A percentile compares a stretch with the other conserved stretches of the same genome.
These are phyloP conservation scores for Elysia crispata DNA, from an alignment of 2,888 invertebrate genomes.

Conservation along the genomic window DNA sequence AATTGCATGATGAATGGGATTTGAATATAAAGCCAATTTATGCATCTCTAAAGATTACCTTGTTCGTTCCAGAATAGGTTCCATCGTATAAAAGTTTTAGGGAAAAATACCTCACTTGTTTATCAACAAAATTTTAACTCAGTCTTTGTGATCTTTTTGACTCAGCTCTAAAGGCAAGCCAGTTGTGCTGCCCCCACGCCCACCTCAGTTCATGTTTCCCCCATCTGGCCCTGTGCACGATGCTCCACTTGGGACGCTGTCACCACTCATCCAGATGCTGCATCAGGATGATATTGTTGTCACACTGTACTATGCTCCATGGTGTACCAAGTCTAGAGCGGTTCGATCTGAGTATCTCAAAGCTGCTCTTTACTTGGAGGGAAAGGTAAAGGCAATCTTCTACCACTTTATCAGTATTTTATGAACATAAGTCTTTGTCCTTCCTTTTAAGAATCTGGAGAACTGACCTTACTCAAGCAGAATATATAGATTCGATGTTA, in stretches of 20 bases:
- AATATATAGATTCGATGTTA: background rate
- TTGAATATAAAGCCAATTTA: too few relatives aligned
- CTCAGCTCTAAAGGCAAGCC: constrained; percentile 66
- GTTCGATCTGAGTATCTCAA: constrained; percentile 86
- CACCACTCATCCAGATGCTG: constrained; percentile 82
- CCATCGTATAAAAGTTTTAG: too few relatives aligned
- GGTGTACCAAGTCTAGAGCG: constrained; percentile 92
- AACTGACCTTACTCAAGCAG: too few relatives aligned
- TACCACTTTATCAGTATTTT: too few relatives aligned
- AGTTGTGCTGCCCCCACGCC: constrained; percentile 58
- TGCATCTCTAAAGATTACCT: too few relatives aligned
- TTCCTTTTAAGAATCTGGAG: too few relatives aligned
- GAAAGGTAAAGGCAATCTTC: constrained; percentile 80
- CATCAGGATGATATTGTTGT: constrained; percentile 87
- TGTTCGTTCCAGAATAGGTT: too few relatives aligned
- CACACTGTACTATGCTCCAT: constrained; percentile 96
- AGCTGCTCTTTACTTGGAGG: constrained; percentile 84
- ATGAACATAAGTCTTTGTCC: too few relatives aligned
- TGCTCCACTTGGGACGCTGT: constrained; percentile 87
- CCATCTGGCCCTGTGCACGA: constrained; percentile 85
- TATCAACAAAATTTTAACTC: too few relatives aligned
- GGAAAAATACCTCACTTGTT: too few relatives aligned
- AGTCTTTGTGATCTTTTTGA: background rate
- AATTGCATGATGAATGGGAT: too few relatives aligned
- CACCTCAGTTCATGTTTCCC: constrained; percentile 85